Percentiles rank a stretch among this genome's conserved stretches.
phyloP scores from a whole-genome alignment of 2,113 vertebrate species.

The Dromaius novaehollandiae region DNA sequence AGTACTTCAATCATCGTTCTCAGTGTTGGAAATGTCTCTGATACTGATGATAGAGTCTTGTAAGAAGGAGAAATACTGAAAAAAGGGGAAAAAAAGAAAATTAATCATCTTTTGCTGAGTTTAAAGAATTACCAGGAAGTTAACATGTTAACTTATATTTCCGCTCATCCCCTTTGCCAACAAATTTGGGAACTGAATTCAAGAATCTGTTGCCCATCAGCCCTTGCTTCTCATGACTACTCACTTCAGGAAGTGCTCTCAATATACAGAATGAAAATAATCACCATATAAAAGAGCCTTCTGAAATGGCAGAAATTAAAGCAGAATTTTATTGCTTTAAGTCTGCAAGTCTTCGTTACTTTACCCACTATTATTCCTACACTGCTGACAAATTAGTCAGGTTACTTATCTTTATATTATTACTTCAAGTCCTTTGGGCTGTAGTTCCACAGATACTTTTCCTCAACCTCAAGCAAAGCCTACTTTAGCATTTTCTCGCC shows the following conservation, averaged over 20 bases:
- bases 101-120: neutral
- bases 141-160: neutral
- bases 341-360: neutral
- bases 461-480: neutral
- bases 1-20: slow-evolving; percentile 95
- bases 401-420: neutral
- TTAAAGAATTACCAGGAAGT: neutral
- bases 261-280: neutral
- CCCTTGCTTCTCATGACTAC: neutral
- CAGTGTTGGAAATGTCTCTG: slow-evolving; percentile 91
- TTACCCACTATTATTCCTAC: neutral
- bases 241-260: neutral
- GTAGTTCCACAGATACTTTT: neutral
- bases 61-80: slow-evolving; percentile 91
- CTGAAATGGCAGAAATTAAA: neutral
- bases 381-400: neutral
- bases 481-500: neutral
- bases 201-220: neutral
- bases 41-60: slow-evolving; percentile 90
- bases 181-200: neutral
- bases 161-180: neutral
- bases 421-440: neutral
- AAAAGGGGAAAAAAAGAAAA: neutral
- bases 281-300: neutral
- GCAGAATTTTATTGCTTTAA: neutral